Evolutionary conservation across 2,888 invertebrate species (phyloP).

Genomic region (Anaspis maculata): DNA sequence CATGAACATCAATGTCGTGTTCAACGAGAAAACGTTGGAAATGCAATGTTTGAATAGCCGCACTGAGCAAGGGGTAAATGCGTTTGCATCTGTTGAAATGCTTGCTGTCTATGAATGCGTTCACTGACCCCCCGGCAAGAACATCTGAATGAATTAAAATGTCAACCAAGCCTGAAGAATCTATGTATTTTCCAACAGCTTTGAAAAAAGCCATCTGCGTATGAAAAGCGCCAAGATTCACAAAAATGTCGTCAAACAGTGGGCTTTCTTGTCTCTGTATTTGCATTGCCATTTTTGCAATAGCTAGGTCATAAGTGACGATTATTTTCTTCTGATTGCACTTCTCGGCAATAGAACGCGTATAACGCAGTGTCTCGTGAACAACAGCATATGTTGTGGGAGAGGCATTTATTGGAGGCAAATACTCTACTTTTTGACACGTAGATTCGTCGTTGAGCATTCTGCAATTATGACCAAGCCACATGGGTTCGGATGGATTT

Average conservation of each 20-base stretch:
- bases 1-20: background rate
- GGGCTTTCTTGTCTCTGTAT: slow-evolving; percentile 21
- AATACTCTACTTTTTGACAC: slow-evolving; percentile 24
- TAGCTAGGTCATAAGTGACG: slow-evolving; percentile 30
- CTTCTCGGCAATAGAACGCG: slow-evolving; percentile 20
- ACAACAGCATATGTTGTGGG: slow-evolving; percentile 25
- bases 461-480: slow-evolving; percentile 25
- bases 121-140: background rate
- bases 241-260: slow-evolving; percentile 7
- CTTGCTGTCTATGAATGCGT: background rate
- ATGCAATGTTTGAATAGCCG: background rate
- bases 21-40: background rate
- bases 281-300: slow-evolving; percentile 13
- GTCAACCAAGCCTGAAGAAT: background rate
- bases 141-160: background rate
- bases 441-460: slow-evolving; percentile 16
- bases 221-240: slow-evolving; percentile 2
- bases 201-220: slow-evolving; percentile 1
- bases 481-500: slow-evolving; percentile 23
- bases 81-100: background rate
- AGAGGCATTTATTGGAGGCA: slow-evolving; percentile 28
- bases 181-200: slow-evolving; percentile 3
- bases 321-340: slow-evolving; percentile 22
- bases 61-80: background rate
- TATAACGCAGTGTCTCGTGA: slow-evolving; percentile 22